A percentile compares a stretch with the other conserved stretches of the same genome.
Evolutionary conservation across 2,888 invertebrate species (phyloP).

Genomic region (Ornithoptera priamus): DNA sequence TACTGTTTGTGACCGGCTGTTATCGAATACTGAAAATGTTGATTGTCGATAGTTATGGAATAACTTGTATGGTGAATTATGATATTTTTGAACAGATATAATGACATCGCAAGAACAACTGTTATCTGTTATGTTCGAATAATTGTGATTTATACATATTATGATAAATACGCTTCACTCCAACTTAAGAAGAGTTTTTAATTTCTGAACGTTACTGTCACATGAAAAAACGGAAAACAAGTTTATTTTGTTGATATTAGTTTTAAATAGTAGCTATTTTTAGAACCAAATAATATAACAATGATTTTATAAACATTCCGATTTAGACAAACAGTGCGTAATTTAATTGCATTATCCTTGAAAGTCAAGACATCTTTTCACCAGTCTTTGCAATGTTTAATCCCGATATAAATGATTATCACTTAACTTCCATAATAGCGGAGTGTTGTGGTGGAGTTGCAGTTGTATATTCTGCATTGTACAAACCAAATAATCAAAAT

Average conservation of each 20-base stretch:
- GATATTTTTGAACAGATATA: too few relatives aligned
- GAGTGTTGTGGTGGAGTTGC: slow-evolving; percentile 86
- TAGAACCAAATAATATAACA: slow-evolving; percentile 31
- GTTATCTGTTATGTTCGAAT: too few relatives aligned
- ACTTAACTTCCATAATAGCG: slow-evolving; percentile 83
- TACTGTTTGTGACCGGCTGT: too few relatives aligned
- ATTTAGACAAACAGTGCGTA: slow-evolving; percentile 14
- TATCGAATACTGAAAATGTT: too few relatives aligned
- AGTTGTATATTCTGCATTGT: slow-evolving; percentile 85
- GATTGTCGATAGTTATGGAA: too few relatives aligned
- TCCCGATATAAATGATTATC: slow-evolving; percentile 82
- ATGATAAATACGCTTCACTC: neutral
- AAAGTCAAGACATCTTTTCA: neutral
- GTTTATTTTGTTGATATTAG: slow-evolving; percentile 31
- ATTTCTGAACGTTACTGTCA: slow-evolving; percentile 24
- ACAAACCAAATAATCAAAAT: slow-evolving; percentile 82
- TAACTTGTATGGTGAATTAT: too few relatives aligned
- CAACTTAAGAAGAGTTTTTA: neutral
- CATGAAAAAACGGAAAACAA: slow-evolving; percentile 15
- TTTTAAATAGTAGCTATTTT: slow-evolving; percentile 31
- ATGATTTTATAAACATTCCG: slow-evolving; percentile 28
- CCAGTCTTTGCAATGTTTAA: slow-evolving; percentile 71
- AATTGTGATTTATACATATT: too few relatives aligned
- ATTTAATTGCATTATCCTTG: slow-evolving; percentile 9
- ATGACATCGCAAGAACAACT: too few relatives aligned